Evolutionary conservation across 2,113 vertebrate species (phyloP).

Genomic region (human (Homo sapiens)): GRCh38 chr12:71634001-71634500

Average conservation of each 20-base stretch:
- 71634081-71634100: not conserved
- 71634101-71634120: not conserved
- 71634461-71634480: not conserved
- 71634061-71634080: not conserved
- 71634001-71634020: not conserved
- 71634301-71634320: constrained; percentile 83
- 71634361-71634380: constrained; percentile 2
- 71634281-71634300: constrained; percentile 92
- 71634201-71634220: constrained; percentile 82
- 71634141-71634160: constrained; percentile 87
- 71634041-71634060: not conserved
- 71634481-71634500: not conserved
- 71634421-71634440: not conserved
- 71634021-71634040: not conserved
- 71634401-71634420: not conserved
- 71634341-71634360: constrained; percentile 29
- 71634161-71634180: constrained; percentile 91
- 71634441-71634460: not conserved
- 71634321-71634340: constrained; percentile 25
- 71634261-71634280: constrained; percentile 82
- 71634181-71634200: constrained; percentile 87
- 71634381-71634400: constrained; percentile 19
- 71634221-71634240: constrained; percentile 86
- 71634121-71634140: not conserved
- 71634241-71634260: constrained; percentile 77